Evolutionary conservation across 2,113 vertebrate species (phyloP).

Genomic region (Promerops cafer): DNA sequence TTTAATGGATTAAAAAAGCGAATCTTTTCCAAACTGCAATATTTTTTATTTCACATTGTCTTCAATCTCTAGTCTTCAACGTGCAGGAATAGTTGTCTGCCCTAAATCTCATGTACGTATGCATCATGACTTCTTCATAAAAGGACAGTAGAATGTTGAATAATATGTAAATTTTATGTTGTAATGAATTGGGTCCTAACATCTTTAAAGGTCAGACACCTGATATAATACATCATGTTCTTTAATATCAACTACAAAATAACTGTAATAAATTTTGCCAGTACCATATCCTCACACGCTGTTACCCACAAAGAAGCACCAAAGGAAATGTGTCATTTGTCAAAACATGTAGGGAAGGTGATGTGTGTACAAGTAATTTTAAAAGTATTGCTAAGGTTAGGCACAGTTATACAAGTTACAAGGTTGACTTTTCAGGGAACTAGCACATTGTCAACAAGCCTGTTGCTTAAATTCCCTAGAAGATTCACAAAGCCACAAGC

Average conservation of each 20-base stretch:
- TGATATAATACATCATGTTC: constrained; percentile 83
- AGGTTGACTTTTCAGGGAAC: constrained; percentile 31
- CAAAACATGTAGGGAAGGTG: constrained; percentile 74
- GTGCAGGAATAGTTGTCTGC: constrained; percentile 24
- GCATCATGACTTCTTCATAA: constrained; percentile 74
- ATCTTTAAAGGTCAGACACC: constrained; percentile 84
- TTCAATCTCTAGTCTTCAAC: constrained; percentile 24
- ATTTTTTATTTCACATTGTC: constrained; percentile 35
- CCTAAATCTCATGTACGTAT: constrained; percentile 63
- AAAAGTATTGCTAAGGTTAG: constrained; percentile 71
- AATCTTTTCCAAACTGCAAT: not conserved
- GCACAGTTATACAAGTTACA: constrained; percentile 60
- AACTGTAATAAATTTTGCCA: constrained; percentile 82
- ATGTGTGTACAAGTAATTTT: constrained; percentile 73
- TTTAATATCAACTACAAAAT: constrained; percentile 86
- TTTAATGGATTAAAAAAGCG: constrained; percentile 31
- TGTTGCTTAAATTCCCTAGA: constrained; percentile 9
- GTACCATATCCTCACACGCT: constrained; percentile 77
- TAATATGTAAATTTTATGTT: constrained; percentile 86
- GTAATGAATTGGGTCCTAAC: constrained; percentile 84
- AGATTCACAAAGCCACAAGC: constrained; percentile 1
- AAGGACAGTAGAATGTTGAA: constrained; percentile 76
- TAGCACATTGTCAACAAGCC: not conserved
- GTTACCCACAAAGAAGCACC: constrained; percentile 81
- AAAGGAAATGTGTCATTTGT: constrained; percentile 80